phyloP scores from a whole-genome alignment of 2,888 invertebrate genomes.

The Phyllotreta cruciferae region DNA sequence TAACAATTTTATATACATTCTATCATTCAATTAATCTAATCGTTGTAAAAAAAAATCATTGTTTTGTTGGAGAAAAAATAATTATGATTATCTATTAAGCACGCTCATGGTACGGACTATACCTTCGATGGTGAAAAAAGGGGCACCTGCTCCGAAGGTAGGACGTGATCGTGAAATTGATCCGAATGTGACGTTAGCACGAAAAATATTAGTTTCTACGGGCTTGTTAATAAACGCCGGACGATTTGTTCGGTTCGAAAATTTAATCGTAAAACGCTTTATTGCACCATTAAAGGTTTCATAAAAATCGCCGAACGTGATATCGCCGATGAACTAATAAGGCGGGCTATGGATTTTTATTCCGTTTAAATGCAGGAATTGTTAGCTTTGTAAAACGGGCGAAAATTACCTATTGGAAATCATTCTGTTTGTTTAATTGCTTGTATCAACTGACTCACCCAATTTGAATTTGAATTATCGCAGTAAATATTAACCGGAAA shows the following conservation, averaged over 20 bases:
- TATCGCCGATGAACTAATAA: too few relatives aligned
- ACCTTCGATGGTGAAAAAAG: slow-evolving; percentile 1
- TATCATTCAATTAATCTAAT: not conserved
- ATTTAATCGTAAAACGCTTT: too few relatives aligned
- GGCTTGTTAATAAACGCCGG: not conserved
- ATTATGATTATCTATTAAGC: not conserved
- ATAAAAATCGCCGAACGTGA: too few relatives aligned
- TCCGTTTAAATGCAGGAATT: not conserved
- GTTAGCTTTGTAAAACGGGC: not conserved
- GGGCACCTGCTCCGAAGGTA: slow-evolving; percentile 22
- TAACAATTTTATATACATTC: not conserved
- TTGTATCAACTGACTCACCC: slow-evolving; percentile 15
- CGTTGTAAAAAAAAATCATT: not conserved
- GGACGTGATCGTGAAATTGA: slow-evolving; percentile 28
- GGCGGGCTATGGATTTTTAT: not conserved
- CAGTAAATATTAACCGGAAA: slow-evolving; percentile 12
- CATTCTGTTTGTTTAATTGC: not conserved
- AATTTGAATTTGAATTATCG: not conserved
- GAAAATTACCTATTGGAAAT: not conserved
- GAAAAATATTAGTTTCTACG: not conserved
- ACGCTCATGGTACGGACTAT: slow-evolving; percentile 3
- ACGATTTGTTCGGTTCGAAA: too few relatives aligned
- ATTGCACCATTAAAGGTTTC: too few relatives aligned
- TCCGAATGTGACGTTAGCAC: slow-evolving; percentile 7
- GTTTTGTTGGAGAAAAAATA: not conserved